Percentiles rank a stretch among this genome's conserved stretches.
These are phyloP conservation scores for Helogale parvula DNA, from an alignment of 2,113 vertebrate species.

Conservation along the genomic window DNA sequence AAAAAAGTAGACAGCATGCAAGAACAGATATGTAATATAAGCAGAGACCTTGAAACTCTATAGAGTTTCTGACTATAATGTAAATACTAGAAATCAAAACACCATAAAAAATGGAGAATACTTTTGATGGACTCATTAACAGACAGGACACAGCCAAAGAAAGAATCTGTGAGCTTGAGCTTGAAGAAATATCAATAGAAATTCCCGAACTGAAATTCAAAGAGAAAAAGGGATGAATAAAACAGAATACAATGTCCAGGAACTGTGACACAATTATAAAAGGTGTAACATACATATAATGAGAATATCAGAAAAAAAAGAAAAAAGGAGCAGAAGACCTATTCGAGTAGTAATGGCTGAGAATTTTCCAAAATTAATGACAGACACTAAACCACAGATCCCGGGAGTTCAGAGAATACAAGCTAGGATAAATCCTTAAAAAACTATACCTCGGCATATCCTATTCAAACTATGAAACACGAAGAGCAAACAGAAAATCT, in stretches of 20 bases:
- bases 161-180: neutral
- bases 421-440: neutral
- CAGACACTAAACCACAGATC: neutral
- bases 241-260: neutral
- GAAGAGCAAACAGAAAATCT: neutral
- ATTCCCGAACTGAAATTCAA: neutral
- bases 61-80: neutral
- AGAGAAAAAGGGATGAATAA: neutral
- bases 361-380: slow-evolving; percentile 19
- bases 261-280: neutral
- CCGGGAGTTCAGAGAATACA: neutral
- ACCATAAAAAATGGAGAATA: neutral
- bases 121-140: neutral
- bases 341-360: neutral
- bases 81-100: neutral
- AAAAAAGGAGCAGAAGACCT: neutral
- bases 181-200: neutral
- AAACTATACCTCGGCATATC: neutral
- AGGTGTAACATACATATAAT: neutral
- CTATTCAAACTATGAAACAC: neutral
- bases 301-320: neutral
- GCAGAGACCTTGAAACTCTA: neutral
- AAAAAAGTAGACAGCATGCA: neutral
- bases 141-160: neutral
- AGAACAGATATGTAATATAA: neutral